Base-by-base conservation (phyloP, 2,888 invertebrate species). In the Germaria angustata region DNA sequence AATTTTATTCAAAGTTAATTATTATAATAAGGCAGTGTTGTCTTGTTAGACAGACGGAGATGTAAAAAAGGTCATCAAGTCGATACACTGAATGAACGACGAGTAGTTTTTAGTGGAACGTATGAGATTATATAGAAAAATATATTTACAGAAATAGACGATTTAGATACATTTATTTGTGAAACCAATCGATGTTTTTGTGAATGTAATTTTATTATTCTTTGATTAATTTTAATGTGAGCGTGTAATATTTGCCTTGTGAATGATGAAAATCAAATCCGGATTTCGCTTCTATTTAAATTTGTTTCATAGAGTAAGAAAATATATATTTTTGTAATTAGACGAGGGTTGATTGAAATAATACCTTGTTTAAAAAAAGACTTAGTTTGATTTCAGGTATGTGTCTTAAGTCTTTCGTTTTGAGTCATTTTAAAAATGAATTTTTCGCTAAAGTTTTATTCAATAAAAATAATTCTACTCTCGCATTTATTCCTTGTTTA, bases 211-310 rank as follows among this genome's bases (percentile, higher is more conserved):
- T 22, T 15, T 1, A 5, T 7, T 53, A 32, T 32, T 53, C 9
- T 53, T 53, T 32, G 28, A 53, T 46, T 34, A 65, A 1, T 71
- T 24, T 49, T 32, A 53, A 24, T 36, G 15, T 13, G 13, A 17
- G 49, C 57, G 11, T 36, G 28, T 34, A 9, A 32, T 53, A 15
- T 15, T 28, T 32, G 28, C 15, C 15, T 44, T 73, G n/a, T n/a
- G 53, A 59, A 49, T 59, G 41, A 32, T 68, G 51, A 77, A 77
- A 69, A 55, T 65, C 46, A 39, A 79, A 79, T 78, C 81, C 75
- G 81, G 78, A 75, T 82, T 82, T 79, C 53, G 75, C 32, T 79
- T 65, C 61, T 79, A 79, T 82, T 82, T 75, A 65, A 82, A 69
- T 78, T 49, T 69, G 24, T 41, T 24, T 46, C 32, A 13, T 6